A percentile compares a stretch with the other conserved stretches of the same genome.
Conservation (phyloP, 2,888 invertebrate genomes). For the Synanthedon andrenaeformis region DNA sequence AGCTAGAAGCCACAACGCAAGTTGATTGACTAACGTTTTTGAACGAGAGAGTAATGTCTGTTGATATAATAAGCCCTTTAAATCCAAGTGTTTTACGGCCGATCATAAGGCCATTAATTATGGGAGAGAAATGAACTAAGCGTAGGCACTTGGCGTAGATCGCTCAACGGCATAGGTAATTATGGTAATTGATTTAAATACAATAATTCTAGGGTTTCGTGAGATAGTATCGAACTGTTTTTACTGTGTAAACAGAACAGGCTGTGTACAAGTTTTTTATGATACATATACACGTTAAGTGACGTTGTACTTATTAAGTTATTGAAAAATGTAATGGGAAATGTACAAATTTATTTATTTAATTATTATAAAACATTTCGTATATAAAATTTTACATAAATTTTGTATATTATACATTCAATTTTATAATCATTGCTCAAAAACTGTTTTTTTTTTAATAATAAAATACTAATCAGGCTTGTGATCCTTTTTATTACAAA, state of each 20-base stretch:
- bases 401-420: no score
- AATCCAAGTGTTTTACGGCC: conserved; percentile 59
- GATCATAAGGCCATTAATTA: conserved; percentile 60
- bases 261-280: conserved; percentile 1
- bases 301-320: no score
- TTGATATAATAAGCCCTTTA: conserved; percentile 40
- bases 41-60: conserved; percentile 26
- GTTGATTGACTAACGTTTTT: conserved; percentile 29
- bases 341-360: no score
- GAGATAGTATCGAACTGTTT: conserved; percentile 32
- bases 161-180: conserved; percentile 44
- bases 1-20: conserved; percentile 9
- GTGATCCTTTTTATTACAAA: no score
- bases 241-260: conserved; percentile 48
- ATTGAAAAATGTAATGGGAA: no score
- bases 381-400: no score
- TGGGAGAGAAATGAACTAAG: conserved; percentile 43
- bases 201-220: conserved; percentile 42
- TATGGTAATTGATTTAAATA: conserved; percentile 66
- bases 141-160: conserved; percentile 17
- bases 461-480: no score
- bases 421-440: no score
- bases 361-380: no score
- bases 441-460: no score
- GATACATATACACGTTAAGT: no score